Base-by-base conservation (phyloP, 2,113 vertebrate species). In the Dasyurus viverrinus region DNA sequence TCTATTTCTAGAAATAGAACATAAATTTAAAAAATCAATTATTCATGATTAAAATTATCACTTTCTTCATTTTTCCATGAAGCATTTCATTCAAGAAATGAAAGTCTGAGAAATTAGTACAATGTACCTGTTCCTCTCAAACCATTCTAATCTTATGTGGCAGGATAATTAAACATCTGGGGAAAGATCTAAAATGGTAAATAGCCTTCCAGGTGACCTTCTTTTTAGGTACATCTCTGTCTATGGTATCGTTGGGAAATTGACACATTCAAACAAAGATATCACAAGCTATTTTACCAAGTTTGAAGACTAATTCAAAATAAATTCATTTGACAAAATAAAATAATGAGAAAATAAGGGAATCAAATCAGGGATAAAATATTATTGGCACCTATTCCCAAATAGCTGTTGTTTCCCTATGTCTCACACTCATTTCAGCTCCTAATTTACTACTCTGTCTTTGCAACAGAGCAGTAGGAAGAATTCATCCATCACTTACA, bases 1-100 rank as follows among this genome's bases (percentile, higher is more conserved):
- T 90, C 54, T 89, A 93, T 96, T 94, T 93, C 84, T 89, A 76
- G 46, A 97, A 96, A 94, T 84, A 91, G 68, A 95, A 89, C 92
- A 95, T 48, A n/a, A n/a, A n/a, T 94, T 10, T 24, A 30, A 92
- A 96, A 95, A 93, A 95, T 6, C n/a, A 94, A 93, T 95, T 93
- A 92, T 94, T 95, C 91, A 84, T 57, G 93, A 94, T 54, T 94
- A 97, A 97, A 96, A 96, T 91, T 8, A 53, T 22, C 93, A 50
- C 3, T 95, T 23, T 36, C 94, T 96, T 96, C 50, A 91, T 96
- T 96, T 84, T 84, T 84, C 68, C 42, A 42, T 42, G n/a, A 84
- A 84, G 19, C 19, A 23, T 84, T 84, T 42, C n/a, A 84, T 23
- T 23, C 36, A 84, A 84, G 68, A 84, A 84, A 42, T 84, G 5